Evolutionary conservation across 2,888 invertebrate genomes (phyloP).

Genomic region (Hartigia nigra): DNA sequence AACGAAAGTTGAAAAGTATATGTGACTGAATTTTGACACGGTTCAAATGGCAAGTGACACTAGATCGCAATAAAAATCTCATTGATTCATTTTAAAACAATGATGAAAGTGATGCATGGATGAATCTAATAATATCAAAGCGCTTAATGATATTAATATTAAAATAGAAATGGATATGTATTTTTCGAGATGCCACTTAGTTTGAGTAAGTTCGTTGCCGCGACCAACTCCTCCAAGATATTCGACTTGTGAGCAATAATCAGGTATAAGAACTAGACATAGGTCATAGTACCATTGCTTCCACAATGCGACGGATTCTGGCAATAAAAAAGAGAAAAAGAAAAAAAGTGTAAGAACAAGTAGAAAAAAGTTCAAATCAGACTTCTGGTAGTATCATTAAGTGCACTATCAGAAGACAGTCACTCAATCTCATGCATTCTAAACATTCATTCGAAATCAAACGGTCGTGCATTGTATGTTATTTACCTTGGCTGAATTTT

Average conservation of each 20-base stretch:
- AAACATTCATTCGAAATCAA: conserved; percentile 22
- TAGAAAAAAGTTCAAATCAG: not conserved
- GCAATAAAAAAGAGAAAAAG: not conserved
- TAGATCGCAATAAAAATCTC: not conserved
- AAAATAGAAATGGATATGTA: not conserved
- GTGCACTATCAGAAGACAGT: not conserved
- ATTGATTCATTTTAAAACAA: not conserved
- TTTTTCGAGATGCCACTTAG: not conserved
- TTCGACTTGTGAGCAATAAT: not conserved
- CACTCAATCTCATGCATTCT: not conserved
- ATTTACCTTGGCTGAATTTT: conserved; percentile 24
- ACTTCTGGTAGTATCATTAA: not conserved
- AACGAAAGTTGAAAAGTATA: not conserved
- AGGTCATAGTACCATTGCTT: not conserved
- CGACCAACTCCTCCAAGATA: not conserved
- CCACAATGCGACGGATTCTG: not conserved
- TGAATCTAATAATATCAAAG: not conserved
- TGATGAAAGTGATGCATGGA: not conserved
- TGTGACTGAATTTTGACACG: not conserved
- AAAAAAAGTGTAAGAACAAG: not conserved
- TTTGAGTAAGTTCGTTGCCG: not conserved
- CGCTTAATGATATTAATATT: not conserved
- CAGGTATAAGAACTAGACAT: not conserved
- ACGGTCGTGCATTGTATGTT: conserved; percentile 43
- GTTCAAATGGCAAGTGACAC: not conserved